These are phyloP conservation scores for Sus cebifrons DNA, from an alignment of 2,797 vertebrate genomes.

Conservation along the genomic window DNA sequence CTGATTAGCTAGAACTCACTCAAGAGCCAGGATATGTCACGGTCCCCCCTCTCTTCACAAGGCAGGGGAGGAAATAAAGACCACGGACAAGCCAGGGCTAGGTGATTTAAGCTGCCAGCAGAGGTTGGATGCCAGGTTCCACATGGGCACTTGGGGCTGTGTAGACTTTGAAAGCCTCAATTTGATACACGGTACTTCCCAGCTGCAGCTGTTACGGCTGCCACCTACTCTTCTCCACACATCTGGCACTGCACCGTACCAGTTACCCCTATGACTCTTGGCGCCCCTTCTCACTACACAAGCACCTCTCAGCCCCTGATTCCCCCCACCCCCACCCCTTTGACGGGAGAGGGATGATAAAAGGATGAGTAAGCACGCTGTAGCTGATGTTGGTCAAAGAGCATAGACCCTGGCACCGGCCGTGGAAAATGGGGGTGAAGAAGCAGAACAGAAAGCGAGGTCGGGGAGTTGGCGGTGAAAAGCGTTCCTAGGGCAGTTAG, in stretches of 20 bases:
- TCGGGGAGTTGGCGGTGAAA: neutral
- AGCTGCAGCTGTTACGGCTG: neutral
- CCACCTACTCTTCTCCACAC: neutral
- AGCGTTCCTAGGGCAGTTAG: neutral
- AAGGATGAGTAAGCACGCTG: constrained; percentile 72
- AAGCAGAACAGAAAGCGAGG: neutral
- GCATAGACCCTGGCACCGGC: constrained; percentile 65
- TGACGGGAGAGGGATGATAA: neutral
- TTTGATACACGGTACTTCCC: fast-evolving
- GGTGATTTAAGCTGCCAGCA: neutral
- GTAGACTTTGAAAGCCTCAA: neutral
- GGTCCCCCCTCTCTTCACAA: constrained; percentile 3
- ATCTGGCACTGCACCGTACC: no score
- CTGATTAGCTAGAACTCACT: neutral
- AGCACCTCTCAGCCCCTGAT: neutral
- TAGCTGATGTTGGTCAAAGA: constrained; percentile 66
- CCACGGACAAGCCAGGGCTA: neutral
- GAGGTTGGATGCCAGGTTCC: neutral
- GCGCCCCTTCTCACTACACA: neutral
- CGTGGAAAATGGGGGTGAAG: constrained; percentile 39
- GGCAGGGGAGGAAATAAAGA: neutral
- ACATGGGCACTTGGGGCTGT: neutral
- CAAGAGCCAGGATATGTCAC: neutral
- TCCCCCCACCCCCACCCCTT: neutral
- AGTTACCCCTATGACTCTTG: neutral